A percentile compares a stretch with the other conserved stretches of the same genome.
Conservation (phyloP, 2,888 invertebrate genomes). For the Macrophya alboannulata region DNA sequence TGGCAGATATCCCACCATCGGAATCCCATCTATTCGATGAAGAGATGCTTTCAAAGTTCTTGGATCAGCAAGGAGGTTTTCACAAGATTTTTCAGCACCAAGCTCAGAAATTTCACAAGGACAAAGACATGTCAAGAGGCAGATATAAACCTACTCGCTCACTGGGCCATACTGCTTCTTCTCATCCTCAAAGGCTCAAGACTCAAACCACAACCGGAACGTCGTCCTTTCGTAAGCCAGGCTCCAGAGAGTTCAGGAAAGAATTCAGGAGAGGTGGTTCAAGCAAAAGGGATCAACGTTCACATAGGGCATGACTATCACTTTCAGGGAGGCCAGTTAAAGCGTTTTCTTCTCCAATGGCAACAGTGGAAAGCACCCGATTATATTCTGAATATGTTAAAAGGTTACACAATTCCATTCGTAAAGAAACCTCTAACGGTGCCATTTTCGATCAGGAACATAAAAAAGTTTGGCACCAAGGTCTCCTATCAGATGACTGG, state of each 20-base stretch:
- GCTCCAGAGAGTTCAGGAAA: not conserved
- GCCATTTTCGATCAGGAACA: not conserved
- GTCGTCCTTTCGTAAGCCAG: not conserved
- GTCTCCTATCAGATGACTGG: slow-evolving; percentile 32
- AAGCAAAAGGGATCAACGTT: not conserved
- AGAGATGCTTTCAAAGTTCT: slow-evolving; percentile 51
- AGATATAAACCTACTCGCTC: no score
- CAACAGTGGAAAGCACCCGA: not conserved
- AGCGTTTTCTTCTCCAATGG: not conserved
- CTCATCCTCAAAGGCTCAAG: no score
- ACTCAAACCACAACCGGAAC: not conserved
- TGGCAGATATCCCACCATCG: slow-evolving; percentile 58
- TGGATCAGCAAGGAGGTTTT: slow-evolving; percentile 35
- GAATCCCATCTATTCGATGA: slow-evolving; percentile 57
- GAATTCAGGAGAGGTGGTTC: not conserved
- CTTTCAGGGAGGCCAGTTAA: slow-evolving; percentile 5
- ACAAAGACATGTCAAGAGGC: no score
- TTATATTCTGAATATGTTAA: not conserved
- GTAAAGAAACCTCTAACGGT: not conserved
- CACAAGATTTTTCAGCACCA: not conserved
- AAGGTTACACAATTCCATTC: slow-evolving; percentile 4
- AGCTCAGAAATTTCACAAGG: not conserved
- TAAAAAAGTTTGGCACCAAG: not conserved
- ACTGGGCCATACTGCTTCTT: no score
- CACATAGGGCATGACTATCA: not conserved